Base-by-base conservation (phyloP, 2,888 invertebrate genomes). In the Andrena minutula region DNA sequence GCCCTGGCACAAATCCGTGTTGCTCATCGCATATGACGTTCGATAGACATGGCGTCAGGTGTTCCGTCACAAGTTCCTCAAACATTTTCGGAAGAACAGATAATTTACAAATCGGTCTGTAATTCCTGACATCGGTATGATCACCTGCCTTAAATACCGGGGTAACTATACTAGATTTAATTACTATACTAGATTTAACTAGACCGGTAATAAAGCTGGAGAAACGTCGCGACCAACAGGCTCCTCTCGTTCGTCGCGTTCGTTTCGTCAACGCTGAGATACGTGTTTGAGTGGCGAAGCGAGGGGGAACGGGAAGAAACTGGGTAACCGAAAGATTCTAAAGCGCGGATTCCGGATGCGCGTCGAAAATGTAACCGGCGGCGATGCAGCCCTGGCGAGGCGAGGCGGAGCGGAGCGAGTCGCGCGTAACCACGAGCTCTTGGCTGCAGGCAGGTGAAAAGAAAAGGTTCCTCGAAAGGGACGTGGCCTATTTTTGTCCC, bases 401-500 rank as follows among this genome's bases (percentile, higher is more conserved):
- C 53, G 53, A 51, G 20, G 20, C 51, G 20, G 20, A 5, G 53
- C 6, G 16, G 28, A 35, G 32, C 56, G 51, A 49, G 74, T 64
- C 8, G 47, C 73, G 32, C 53, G 73, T 61, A 74, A 66, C 75
- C 74, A 66, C 60, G 56, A 60, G 53, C 83, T 82, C 82, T 82
- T 65, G 82, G 83, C 75, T 75, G 83, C 83, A 83, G 66, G 69
- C 83, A 78, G 77, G 73, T 85, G 83, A 85, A 78, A 77, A 75
- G 66, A 72, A 84, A 80, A 80, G 69, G 61, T 65, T 66, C 26
- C 78, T 72, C 56, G 81, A 77, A 88, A 87, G 83, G 79, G 83
- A 85, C 80, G 83, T 86, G 88, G 82, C 84, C 88, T 84, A 88
- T 85, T 90, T 90, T 86, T 79, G 85, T 86, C 75, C 78, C 84